A percentile compares a stretch with the other conserved stretches of the same genome.
Evolutionary conservation across 1,140 invertebrate species (phyloP).

Genomic region (Pogonomyrmex barbatus): DNA sequence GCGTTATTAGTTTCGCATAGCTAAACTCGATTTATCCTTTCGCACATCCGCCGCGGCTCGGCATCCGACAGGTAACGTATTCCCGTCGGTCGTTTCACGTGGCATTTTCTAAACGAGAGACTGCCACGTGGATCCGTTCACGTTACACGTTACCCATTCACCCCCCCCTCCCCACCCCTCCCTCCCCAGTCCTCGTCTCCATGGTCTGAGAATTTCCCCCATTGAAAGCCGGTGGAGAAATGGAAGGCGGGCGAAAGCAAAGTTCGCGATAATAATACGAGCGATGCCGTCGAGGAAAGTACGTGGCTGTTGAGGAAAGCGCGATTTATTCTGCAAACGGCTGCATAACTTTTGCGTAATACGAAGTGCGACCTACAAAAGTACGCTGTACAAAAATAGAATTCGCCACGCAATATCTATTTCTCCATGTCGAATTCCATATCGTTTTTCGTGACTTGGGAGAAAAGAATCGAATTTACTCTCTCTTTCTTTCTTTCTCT

Average conservation of each 20-base stretch:
- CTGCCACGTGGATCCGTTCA: background rate
- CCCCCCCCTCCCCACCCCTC: too few species aligned
- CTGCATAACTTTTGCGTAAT: background rate
- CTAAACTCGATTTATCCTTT: slow-evolving; percentile 56
- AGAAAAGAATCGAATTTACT: background rate
- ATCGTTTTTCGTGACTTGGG: slow-evolving; percentile 7
- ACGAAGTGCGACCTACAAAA: background rate
- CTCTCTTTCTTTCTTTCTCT: too few species aligned
- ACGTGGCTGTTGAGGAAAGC: background rate
- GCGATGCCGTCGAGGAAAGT: too few species aligned
- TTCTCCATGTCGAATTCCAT: background rate
- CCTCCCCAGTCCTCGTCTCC: background rate
- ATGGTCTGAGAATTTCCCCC: background rate
- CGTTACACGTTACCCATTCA: background rate
- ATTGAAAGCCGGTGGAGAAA: background rate
- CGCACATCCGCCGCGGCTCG: slow-evolving; percentile 11
- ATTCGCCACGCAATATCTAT: slow-evolving; percentile 5
- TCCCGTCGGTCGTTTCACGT: slow-evolving; percentile 40
- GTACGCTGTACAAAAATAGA: background rate
- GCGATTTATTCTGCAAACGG: slow-evolving; percentile 20
- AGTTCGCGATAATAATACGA: background rate
- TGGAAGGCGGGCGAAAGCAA: background rate
- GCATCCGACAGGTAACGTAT: slow-evolving; percentile 41
- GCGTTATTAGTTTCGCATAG: slow-evolving; percentile 59
- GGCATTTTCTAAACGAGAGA: slow-evolving; percentile 14